Percentiles rank a stretch among this genome's conserved stretches.
Evolutionary conservation across 2,113 vertebrate genomes (phyloP).

Genomic region (Gambusia holbrooki): DNA sequence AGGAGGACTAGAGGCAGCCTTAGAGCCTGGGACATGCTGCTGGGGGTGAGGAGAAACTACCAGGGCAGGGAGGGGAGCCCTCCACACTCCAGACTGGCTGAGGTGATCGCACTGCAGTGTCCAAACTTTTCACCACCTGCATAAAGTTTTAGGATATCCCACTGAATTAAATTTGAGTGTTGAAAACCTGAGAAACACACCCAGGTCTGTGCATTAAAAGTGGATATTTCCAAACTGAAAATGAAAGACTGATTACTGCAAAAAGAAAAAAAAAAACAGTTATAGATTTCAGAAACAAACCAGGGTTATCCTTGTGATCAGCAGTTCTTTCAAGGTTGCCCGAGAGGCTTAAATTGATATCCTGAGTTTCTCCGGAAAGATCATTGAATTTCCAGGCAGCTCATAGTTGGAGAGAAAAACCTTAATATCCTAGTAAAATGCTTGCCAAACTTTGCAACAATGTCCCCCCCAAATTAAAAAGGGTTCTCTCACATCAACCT

Average conservation of each 20-base stretch:
- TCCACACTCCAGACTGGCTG: slow-evolving; percentile 57
- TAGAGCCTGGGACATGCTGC: slow-evolving; percentile 95
- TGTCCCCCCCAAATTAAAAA: slow-evolving; percentile 39
- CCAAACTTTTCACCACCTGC: slow-evolving; percentile 33
- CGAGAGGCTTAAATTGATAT: slow-evolving; percentile 18
- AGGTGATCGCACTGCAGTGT: slow-evolving; percentile 39
- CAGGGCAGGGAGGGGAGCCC: slow-evolving; percentile 82
- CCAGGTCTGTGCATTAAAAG: neutral
- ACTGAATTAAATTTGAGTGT: neutral
- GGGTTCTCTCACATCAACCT: slow-evolving; percentile 36
- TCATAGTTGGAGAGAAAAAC: slow-evolving; percentile 9
- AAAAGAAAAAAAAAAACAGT: slow-evolving; percentile 9
- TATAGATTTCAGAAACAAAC: slow-evolving; percentile 25
- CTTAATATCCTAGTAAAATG: slow-evolving; percentile 44
- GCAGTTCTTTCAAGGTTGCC: slow-evolving; percentile 17
- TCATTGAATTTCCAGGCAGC: slow-evolving; percentile 36
- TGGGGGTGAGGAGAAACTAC: slow-evolving; percentile 82
- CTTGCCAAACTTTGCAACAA: slow-evolving; percentile 19
- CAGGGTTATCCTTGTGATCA: neutral
- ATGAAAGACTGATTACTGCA: slow-evolving; percentile 29
- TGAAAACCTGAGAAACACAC: neutral
- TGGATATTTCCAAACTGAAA: neutral
- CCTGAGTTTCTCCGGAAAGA: slow-evolving; percentile 22
- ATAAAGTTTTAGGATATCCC: slow-evolving; percentile 23
- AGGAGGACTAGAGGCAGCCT: slow-evolving; percentile 87